Conservation (phyloP, 2,113 vertebrate genomes). For the Isichthys henryi region DNA sequence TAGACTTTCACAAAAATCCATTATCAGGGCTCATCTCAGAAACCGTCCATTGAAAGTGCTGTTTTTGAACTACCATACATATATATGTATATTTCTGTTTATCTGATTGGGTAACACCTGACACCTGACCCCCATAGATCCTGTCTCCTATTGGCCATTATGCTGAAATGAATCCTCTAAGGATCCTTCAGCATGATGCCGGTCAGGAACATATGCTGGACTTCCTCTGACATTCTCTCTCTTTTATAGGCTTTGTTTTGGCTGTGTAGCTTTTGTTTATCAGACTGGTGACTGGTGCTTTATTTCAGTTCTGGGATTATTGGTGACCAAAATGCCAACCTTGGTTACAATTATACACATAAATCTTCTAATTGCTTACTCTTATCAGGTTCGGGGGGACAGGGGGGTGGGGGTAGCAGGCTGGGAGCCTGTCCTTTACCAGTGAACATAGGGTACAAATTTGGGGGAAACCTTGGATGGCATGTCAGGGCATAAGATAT, state of each 20-base stretch:
- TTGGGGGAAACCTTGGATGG: neutral
- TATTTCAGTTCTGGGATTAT: neutral
- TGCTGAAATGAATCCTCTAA: neutral
- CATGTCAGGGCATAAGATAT: neutral
- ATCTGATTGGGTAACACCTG: neutral
- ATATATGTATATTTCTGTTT: neutral
- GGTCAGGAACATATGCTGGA: neutral
- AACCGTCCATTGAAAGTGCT: neutral
- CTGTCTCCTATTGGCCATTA: neutral
- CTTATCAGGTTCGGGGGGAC: neutral
- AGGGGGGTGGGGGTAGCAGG: neutral
- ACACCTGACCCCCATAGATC: neutral
- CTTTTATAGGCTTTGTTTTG: neutral
- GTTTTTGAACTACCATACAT: neutral
- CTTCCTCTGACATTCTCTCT: neutral
- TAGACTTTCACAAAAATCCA: neutral
- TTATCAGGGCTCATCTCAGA: neutral
- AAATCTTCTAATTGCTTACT: neutral
- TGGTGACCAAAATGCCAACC: neutral
- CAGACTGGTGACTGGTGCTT: neutral
- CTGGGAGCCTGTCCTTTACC: neutral
- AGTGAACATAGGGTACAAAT: neutral
- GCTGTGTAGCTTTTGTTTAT: neutral
- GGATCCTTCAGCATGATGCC: neutral
- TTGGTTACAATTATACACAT: neutral